Conservation (phyloP, 2,797 vertebrate species). For the Tauraco hartlaubi region DNA sequence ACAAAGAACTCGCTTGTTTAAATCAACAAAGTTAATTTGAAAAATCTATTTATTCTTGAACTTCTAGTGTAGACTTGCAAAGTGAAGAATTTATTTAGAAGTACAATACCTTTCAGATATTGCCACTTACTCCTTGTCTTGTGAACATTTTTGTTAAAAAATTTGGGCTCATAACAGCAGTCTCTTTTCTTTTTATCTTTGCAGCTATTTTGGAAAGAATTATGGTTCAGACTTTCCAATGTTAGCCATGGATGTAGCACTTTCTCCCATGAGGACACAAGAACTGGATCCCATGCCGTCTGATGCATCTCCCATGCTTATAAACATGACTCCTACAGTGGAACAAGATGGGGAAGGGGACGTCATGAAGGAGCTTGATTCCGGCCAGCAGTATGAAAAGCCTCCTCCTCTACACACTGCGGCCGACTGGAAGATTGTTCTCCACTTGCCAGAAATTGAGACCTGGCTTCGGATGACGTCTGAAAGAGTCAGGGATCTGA, state of each 20-base stretch:
- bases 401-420: slow-evolving; percentile 93
- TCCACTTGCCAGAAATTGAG: slow-evolving; percentile 97
- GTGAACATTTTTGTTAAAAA: background rate
- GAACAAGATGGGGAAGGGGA: slow-evolving; percentile 75
- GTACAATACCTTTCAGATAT: background rate
- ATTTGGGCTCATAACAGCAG: background rate
- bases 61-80: background rate
- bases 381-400: slow-evolving; percentile 86
- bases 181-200: slow-evolving; percentile 50
- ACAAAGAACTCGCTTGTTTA: background rate
- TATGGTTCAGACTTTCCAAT: slow-evolving; percentile 63
- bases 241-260: slow-evolving; percentile 88
- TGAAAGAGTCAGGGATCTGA: slow-evolving; percentile 91
- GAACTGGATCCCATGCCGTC: slow-evolving; percentile 79
- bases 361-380: slow-evolving; percentile 76
- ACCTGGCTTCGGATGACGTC: slow-evolving; percentile 93
- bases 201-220: slow-evolving; percentile 81
- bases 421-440: slow-evolving; percentile 97
- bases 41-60: background rate
- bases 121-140: background rate
- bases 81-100: background rate
- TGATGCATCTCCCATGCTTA: slow-evolving; percentile 90
- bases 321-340: slow-evolving; percentile 88
- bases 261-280: slow-evolving; percentile 85
- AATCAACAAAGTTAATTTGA: background rate